These are phyloP conservation scores for Catharus minimus DNA, from an alignment of 2,113 vertebrate species.

Conservation along the genomic window DNA sequence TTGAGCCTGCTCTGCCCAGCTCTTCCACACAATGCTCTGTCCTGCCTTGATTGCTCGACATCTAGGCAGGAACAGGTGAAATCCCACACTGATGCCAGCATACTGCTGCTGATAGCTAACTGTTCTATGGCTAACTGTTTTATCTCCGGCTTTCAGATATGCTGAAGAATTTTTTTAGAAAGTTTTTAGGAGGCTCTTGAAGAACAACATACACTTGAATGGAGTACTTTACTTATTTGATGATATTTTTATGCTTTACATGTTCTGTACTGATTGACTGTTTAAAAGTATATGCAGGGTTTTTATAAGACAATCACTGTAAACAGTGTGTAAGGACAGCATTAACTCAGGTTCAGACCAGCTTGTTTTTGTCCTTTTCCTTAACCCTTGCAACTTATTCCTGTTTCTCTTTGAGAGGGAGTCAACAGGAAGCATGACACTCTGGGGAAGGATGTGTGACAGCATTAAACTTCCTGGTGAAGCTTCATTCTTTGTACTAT, in stretches of 20 bases:
- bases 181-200: neutral
- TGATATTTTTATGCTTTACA: neutral
- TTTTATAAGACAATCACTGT: neutral
- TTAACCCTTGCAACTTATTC: neutral
- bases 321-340: neutral
- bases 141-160: neutral
- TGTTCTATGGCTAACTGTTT: neutral
- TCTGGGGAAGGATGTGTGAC: conserved; percentile 26
- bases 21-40: neutral
- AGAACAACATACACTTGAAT: neutral
- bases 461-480: conserved; percentile 18
- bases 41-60: neutral
- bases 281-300: neutral
- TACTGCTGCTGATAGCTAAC: neutral
- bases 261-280: neutral
- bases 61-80: neutral
- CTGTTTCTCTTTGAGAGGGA: neutral
- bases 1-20: neutral
- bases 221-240: neutral
- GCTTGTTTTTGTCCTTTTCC: neutral
- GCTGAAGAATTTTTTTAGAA: neutral
- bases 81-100: neutral
- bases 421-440: conserved; percentile 60
- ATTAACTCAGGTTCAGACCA: neutral
- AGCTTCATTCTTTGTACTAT: neutral